A percentile compares a stretch with the other conserved stretches of the same genome.
These are phyloP conservation scores for Lymantria dispar DNA, from an alignment of 2,888 invertebrate genomes.

Conservation along the genomic window DNA sequence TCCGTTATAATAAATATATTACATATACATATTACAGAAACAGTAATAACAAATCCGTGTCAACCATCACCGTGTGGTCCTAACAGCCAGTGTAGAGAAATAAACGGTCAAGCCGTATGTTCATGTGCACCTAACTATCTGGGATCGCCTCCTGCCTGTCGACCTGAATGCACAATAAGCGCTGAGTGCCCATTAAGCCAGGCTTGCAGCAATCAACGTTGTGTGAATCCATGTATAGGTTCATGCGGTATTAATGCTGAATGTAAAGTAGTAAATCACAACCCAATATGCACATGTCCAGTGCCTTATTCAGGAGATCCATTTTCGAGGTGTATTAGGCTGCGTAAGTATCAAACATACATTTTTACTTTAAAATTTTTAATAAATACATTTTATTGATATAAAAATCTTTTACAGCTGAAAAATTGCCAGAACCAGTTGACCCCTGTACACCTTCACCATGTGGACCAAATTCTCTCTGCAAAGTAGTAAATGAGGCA, in stretches of 20 bases:
- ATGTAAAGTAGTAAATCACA: conserved; percentile 90
- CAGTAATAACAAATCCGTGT: conserved; percentile 81
- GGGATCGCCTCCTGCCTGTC: conserved; percentile 86
- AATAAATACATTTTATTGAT: neutral
- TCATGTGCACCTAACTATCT: conserved; percentile 85
- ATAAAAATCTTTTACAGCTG: conserved; percentile 60
- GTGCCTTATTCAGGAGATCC: conserved; percentile 85
- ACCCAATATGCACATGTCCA: conserved; percentile 87
- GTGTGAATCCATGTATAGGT: conserved; percentile 88
- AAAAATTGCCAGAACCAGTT: conserved; percentile 68
- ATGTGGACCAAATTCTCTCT: conserved; percentile 90
- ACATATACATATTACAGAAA: conserved; percentile 58
- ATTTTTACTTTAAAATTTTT: neutral
- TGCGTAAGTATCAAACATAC: conserved; percentile 67
- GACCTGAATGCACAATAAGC: conserved; percentile 88
- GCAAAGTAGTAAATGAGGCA: conserved; percentile 85
- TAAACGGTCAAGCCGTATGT: conserved; percentile 86
- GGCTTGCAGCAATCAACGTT: conserved; percentile 88
- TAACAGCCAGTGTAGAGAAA: conserved; percentile 83
- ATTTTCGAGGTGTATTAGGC: conserved; percentile 82
- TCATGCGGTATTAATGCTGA: conserved; percentile 87
- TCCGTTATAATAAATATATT: neutral
- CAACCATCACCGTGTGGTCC: conserved; percentile 85
- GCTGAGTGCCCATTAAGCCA: conserved; percentile 87
- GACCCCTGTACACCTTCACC: conserved; percentile 90